Base-by-base conservation (phyloP, 2,888 invertebrate genomes). In the Pseudococcus longispinus region DNA sequence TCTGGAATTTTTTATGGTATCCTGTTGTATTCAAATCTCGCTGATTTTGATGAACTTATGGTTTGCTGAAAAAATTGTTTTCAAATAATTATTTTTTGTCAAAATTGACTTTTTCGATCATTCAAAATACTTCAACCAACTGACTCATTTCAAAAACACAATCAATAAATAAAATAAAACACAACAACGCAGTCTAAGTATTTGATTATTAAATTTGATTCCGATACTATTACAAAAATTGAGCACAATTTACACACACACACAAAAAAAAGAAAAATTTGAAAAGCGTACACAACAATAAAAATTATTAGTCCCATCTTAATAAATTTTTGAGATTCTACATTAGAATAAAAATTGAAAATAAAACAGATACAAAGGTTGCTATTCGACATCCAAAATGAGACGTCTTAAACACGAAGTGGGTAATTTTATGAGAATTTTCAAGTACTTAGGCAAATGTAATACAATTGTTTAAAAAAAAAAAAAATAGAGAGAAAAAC, bases 191-290 rank as follows among this genome's bases (percentile, higher is more conserved):
- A 84, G 84, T 84, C 60, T 84, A 84, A 84, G 65, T 65, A 84
- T 85, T 85, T 85, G 85, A 85, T 85, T 70, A 85, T 85, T 85
- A 85, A 85, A 65, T 85, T 85, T 85, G 85, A 85, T 85, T 85
- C 23, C 37, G 32, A 37, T 23, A 42, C 70, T 85, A 70, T 70
- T 85, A 85, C 46, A 85, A 85, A 85, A 85, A 85, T 70, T 85
- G 85, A 85, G 85, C 85, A 85, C 60, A 70, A 85, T 85, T 42
- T 80, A 85, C 85, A 85, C 32, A 44, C 65, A 42, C 60, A 60
- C 55, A 84, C 55, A 29, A 84, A 84, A 20, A 23, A 80, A 26
- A 80, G 9, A 60, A 23, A 60, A 60, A n/a, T n/a, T 60, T 60
- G 23, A 42, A 80, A 80, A 80, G 77, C 77, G 77, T 42, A 42